Evolutionary conservation across 1,140 invertebrate species (phyloP).

Genomic region (Panagrolaimus sp.): DNA sequence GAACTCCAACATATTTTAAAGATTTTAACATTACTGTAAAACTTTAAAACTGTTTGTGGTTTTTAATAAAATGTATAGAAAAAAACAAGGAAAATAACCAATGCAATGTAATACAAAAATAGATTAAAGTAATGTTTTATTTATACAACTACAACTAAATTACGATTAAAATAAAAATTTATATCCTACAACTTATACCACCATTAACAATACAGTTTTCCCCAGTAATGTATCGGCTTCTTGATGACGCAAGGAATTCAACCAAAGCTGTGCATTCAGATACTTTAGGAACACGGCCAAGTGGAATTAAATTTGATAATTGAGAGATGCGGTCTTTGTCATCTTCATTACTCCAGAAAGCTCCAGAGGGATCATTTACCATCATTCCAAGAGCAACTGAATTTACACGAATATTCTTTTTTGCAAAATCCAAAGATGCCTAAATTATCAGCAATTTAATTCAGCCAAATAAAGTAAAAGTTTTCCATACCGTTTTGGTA

Average conservation of each 20-base stretch:
- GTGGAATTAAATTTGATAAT: conserved; percentile 33
- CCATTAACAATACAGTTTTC: conserved; percentile 78
- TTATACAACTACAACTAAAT: conserved; percentile 19
- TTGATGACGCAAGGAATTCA: conserved; percentile 82
- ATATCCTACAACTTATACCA: conserved; percentile 69
- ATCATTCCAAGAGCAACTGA: conserved; percentile 83
- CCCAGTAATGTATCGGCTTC: conserved; percentile 85
- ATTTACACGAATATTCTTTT: conserved; percentile 69
- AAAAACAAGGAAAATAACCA: not conserved
- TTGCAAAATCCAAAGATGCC: not conserved
- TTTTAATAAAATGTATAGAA: not conserved
- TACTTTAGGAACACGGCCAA: conserved; percentile 64
- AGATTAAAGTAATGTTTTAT: not conserved
- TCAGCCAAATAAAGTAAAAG: conserved; percentile 30
- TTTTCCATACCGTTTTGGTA: conserved; percentile 71
- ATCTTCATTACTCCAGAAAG: conserved; percentile 65
- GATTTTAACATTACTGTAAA: too few species aligned
- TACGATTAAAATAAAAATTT: conserved; percentile 25
- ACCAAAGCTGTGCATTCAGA: conserved; percentile 75
- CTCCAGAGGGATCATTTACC: conserved; percentile 75
- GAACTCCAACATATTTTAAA: too few species aligned
- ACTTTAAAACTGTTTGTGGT: too few species aligned
- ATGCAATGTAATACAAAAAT: not conserved
- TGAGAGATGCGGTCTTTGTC: conserved; percentile 20
- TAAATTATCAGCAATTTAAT: too few species aligned